Percentiles rank a stretch among this genome's conserved stretches.
phyloP scores from a whole-genome alignment of 92 coral and sea anemone genomes.

The Zoanthus solanderi region DNA sequence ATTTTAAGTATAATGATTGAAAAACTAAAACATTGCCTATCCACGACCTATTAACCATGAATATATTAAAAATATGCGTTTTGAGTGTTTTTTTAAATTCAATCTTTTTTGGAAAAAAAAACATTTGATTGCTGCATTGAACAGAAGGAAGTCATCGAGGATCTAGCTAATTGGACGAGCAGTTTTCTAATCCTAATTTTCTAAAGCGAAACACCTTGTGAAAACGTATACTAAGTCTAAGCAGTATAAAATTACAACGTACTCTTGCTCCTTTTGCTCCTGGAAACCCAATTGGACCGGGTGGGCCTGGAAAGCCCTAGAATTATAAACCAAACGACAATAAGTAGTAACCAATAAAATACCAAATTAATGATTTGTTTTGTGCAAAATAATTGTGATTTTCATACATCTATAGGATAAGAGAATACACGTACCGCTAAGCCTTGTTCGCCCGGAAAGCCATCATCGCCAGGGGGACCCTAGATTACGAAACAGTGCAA shows the following conservation, averaged over 20 bases:
- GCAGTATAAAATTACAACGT: neutral
- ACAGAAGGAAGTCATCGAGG: too few species aligned
- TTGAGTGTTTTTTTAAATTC: too few species aligned
- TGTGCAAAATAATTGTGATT: neutral
- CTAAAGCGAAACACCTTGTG: too few species aligned
- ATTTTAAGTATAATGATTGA: too few species aligned
- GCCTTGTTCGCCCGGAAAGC: conserved; percentile 14
- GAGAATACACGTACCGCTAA: neutral
- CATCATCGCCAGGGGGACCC: conserved; percentile 16
- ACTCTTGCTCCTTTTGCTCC: conserved; percentile 24
- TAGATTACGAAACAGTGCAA: neutral
- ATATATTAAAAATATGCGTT: too few species aligned
- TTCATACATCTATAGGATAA: neutral
- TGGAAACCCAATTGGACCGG: conserved; percentile 1
- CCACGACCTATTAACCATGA: too few species aligned
- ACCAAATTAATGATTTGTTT: neutral
- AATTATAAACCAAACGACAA: neutral
- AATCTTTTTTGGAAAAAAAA: too few species aligned
- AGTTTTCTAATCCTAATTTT: too few species aligned
- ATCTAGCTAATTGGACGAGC: too few species aligned
- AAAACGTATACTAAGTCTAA: neutral
- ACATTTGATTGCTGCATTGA: too few species aligned
- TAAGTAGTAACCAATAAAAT: neutral
- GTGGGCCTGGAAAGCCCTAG: conserved; percentile 6
- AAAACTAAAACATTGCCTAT: too few species aligned